Evolutionary conservation across 2,888 invertebrate species (phyloP).

Genomic region (Nemoura dubitans): DNA sequence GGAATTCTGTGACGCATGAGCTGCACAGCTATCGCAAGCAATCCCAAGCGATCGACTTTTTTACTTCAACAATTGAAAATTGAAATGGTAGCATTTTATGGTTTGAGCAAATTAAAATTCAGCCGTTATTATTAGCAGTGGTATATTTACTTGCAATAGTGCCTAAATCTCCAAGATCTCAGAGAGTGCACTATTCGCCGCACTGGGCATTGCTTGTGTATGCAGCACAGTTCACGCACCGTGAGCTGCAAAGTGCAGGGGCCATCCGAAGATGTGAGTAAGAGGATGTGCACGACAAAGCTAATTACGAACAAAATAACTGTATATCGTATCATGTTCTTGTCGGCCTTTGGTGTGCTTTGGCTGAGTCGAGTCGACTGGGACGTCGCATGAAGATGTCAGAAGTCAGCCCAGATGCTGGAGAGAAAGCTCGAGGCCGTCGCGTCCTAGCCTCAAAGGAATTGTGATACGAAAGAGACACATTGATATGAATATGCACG

Average conservation of each 20-base stretch:
- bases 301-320: neutral
- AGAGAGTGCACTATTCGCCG: too few relatives aligned
- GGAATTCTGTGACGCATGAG: too few relatives aligned
- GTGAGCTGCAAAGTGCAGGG: neutral
- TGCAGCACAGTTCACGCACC: neutral
- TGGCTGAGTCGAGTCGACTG: neutral
- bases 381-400: neutral
- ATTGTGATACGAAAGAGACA: neutral
- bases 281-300: neutral
- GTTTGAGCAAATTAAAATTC: too few relatives aligned
- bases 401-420: neutral
- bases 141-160: too few relatives aligned
- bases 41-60: too few relatives aligned
- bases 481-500: slow-evolving; percentile 12
- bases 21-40: too few relatives aligned
- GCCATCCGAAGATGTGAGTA: neutral
- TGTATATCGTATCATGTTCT: neutral
- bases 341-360: neutral
- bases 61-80: too few relatives aligned
- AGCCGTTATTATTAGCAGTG: too few relatives aligned
- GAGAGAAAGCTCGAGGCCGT: neutral
- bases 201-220: too few relatives aligned
- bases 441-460: neutral
- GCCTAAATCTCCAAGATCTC: too few relatives aligned
- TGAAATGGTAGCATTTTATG: too few relatives aligned